phyloP scores from a whole-genome alignment of 2,797 vertebrate species.

The Poeciliopsis presidionis region DNA sequence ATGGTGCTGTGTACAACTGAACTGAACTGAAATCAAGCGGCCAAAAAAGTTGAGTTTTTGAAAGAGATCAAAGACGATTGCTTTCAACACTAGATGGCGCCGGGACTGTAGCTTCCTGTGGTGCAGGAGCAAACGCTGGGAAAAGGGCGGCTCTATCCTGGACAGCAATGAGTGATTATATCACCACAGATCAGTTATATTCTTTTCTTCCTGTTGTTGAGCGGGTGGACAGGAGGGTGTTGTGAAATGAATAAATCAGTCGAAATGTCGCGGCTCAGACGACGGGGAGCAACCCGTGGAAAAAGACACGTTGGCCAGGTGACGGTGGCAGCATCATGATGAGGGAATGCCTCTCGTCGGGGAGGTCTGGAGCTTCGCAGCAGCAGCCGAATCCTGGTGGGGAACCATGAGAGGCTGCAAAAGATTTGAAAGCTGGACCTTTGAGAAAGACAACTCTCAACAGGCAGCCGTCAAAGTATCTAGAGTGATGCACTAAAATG shows the following conservation, averaged over 20 bases:
- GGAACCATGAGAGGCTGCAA: neutral
- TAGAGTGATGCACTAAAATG: neutral
- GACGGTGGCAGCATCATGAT: neutral
- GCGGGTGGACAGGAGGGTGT: no score
- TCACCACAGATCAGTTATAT: neutral
- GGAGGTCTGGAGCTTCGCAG: neutral
- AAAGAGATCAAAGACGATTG: neutral
- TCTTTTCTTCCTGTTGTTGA: neutral
- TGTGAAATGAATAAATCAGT: neutral
- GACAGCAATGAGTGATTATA: neutral
- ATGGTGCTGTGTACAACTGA: no score
- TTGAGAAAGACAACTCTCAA: neutral
- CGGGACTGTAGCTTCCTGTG: conserved; percentile 17
- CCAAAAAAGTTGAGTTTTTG: neutral
- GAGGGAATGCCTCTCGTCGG: neutral
- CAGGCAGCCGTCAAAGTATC: neutral
- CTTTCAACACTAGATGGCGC: conserved; percentile 74
- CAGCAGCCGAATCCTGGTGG: neutral
- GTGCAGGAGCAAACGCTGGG: neutral
- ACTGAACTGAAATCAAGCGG: neutral
- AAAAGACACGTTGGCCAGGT: neutral
- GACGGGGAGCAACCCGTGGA: neutral
- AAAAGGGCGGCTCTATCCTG: neutral
- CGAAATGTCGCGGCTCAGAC: neutral
- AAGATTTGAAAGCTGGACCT: neutral